Evolutionary conservation across 2,888 invertebrate species (phyloP), one percentile per base, ranked within the genome.

Genomic region (Hemicrepidius hirtus): DNA sequence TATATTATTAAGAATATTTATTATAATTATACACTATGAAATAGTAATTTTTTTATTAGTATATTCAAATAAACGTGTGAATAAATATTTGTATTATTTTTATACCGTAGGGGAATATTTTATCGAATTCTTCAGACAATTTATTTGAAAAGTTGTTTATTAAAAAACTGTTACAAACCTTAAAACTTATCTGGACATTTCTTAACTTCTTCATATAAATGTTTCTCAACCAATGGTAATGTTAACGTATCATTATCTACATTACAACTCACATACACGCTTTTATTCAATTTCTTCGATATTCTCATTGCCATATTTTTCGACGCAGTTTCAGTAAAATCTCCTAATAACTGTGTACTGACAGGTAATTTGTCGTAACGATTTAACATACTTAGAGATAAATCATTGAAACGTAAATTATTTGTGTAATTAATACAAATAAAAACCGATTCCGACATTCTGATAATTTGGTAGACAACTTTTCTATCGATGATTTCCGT

Each of bases 181-280:
- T 50, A 10, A 44, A 44, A 3, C 3, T 66, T 7, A 65, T 86
- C 83, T 10, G 87, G 85, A 78, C 81, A 76, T 12, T 79, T 76
- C 59, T 84, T 84, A 21, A 88, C 86, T 82, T 88, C 87, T 75
- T 87, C 84, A 69, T 82, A 80, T 10, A 88, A 75, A 68, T 84
- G 79, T 76, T 86, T 85, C 78, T 88, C 87, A 40, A 88, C 74
- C 35, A 82, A 50, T 3, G 85, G 84, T 44, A 83, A 73, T 10
- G 82, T 75, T 50, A 82, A 77, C 73, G 81, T 82, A 79, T 87
- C 86, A 5, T 83, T 78, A 32, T 83, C 81, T 5, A 88, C 66
- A 80, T 89, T 89, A 74, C 85, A 87, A 81, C 88, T 89, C n/a
- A 89, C 79, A 79, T 84, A 88, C 10, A 88, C 86, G 60, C 85